A percentile compares a stretch with the other conserved stretches of the same genome.
Conservation (phyloP, 2,888 invertebrate genomes). For the Drosophila macrospina region DNA sequence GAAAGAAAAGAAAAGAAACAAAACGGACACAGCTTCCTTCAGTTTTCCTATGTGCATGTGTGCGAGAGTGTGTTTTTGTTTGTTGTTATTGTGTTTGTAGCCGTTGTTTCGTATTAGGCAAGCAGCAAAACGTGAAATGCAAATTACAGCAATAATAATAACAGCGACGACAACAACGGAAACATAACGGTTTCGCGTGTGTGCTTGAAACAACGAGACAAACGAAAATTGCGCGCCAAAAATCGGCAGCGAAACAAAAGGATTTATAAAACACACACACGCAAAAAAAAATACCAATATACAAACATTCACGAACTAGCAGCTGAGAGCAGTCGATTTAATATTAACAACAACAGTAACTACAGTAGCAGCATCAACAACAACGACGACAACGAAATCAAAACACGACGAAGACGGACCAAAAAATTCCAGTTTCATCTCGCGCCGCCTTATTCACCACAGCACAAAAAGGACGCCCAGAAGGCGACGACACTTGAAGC, state of each 20-base stretch:
- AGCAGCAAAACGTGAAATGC: conserved; percentile 77
- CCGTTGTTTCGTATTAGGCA: conserved; percentile 65
- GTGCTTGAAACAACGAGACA: conserved; percentile 39
- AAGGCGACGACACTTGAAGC: conserved; percentile 59
- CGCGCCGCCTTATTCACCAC: conserved; percentile 36
- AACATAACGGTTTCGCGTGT: conserved; percentile 64
- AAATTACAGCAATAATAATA: conserved; percentile 58
- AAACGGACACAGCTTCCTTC: conserved; percentile 56
- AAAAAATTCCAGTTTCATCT: conserved; percentile 70
- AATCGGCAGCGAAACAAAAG: conserved; percentile 65
- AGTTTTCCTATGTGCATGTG: conserved; percentile 7
- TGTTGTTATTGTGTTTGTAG: conserved; percentile 62
- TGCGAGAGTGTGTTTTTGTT: conserved; percentile 43
- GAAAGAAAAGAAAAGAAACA: conserved; percentile 11
- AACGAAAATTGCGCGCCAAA: conserved; percentile 75
- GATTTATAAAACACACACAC: conserved; percentile 60
- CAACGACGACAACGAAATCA: conserved; percentile 54
- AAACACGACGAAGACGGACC: conserved; percentile 57
- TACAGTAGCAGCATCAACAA: conserved; percentile 33
- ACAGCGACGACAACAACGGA: conserved; percentile 26
- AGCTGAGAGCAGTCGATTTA: conserved; percentile 56
- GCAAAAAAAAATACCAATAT: conserved; percentile 39
- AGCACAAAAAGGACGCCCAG: conserved; percentile 57
- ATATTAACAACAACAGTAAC: conserved; percentile 24
- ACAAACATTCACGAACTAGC: conserved; percentile 55